A percentile compares a stretch with the other conserved stretches of the same genome.
Conservation (phyloP, 2,113 vertebrate genomes). For the Tachuris rubrigastra region DNA sequence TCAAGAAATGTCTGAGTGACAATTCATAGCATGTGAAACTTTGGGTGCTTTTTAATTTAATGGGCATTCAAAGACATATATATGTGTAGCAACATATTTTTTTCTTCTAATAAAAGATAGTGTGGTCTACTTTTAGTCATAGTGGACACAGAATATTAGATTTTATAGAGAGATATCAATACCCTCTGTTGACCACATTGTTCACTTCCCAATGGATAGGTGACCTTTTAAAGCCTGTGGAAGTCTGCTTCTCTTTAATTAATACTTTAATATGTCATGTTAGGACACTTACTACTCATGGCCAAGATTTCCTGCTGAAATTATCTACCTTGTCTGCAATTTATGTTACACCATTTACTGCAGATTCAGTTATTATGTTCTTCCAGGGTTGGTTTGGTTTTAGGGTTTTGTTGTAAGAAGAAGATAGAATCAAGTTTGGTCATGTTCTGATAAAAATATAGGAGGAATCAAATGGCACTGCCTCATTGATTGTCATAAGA, state of each 20-base stretch:
- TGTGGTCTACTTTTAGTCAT: not conserved
- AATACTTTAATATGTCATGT: not conserved
- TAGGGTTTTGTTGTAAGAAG: not conserved
- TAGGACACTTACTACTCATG: not conserved
- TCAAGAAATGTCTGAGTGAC: not conserved
- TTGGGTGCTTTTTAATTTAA: not conserved
- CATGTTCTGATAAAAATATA: conserved; percentile 6
- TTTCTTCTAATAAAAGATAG: not conserved
- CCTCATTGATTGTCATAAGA: not conserved
- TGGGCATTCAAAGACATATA: not conserved
- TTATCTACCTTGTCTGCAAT: not conserved
- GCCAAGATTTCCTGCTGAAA: not conserved
- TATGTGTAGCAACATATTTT: not conserved
- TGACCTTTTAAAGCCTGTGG: not conserved
- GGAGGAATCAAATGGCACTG: not conserved
- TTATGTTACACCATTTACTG: conserved; percentile 11
- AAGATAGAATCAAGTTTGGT: conserved; percentile 30
- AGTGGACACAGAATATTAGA: rapidly evolving
- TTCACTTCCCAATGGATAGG: not conserved
- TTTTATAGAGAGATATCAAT: not conserved
- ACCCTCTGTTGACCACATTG: not conserved
- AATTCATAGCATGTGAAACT: not conserved
- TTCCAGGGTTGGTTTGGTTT: not conserved
- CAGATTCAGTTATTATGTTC: conserved; percentile 1
- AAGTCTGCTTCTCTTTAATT: not conserved